Evolutionary conservation across 2,113 vertebrate genomes (phyloP).

Genomic region (Cyrtonyx montezumae): DNA sequence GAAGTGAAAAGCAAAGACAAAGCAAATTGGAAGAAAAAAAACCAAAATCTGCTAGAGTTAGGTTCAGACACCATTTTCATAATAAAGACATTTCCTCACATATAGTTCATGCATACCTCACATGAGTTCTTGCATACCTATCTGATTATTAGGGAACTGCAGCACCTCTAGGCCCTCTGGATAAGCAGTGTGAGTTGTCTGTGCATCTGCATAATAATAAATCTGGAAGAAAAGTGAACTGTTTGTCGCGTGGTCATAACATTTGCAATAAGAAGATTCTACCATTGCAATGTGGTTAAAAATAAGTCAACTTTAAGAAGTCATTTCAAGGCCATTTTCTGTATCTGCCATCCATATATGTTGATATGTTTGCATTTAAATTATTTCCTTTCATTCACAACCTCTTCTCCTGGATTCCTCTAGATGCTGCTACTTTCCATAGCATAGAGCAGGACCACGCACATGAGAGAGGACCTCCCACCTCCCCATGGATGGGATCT

Average conservation of each 20-base stretch:
- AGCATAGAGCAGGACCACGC: background rate
- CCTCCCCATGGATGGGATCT: background rate
- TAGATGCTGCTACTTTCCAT: background rate
- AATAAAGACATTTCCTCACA: background rate
- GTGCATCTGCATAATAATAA: slow-evolving; percentile 77
- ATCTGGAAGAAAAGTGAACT: slow-evolving; percentile 67
- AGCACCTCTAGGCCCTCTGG: slow-evolving; percentile 75
- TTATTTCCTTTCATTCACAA: background rate
- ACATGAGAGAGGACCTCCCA: background rate
- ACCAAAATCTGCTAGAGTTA: background rate
- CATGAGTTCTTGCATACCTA: slow-evolving; percentile 65
- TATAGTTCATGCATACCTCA: background rate
- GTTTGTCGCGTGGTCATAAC: background rate
- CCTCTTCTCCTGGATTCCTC: background rate
- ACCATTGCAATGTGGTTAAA: background rate
- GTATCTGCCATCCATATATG: background rate
- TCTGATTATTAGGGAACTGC: slow-evolving; percentile 81
- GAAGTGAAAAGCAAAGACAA: background rate
- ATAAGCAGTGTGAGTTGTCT: slow-evolving; percentile 74
- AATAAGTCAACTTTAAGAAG: background rate
- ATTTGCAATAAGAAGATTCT: slow-evolving; percentile 38
- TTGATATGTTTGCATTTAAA: background rate
- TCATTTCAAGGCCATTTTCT: background rate
- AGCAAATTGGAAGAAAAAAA: background rate
- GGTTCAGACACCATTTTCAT: background rate